Base-by-base conservation (phyloP, 2,888 invertebrate species). In the Xylophagus ater region DNA sequence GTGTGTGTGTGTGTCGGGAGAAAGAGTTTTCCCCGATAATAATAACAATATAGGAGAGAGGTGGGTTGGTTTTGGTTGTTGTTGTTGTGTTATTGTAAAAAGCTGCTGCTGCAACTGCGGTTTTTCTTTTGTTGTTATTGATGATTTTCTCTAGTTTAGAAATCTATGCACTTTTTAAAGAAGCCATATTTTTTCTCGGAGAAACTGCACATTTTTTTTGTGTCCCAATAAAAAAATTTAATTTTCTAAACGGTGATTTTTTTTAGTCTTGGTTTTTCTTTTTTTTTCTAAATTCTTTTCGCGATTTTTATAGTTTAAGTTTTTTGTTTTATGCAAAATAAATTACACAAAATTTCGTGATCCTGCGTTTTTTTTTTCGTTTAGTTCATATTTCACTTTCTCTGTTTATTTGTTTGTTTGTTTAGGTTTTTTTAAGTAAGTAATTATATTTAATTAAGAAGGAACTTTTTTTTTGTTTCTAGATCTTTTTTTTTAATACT, bases 171-270 rank as follows among this genome's bases (percentile, higher is more conserved):
- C 30, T 40, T n/a, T n/a, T n/a, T n/a, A n/a, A n/a, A n/a, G n/a
- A 44, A 44, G 44, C 42, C 45, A 42, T 26, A n/a, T n/a, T n/a
- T n/a, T n/a, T 45, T 45, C 45, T 45, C 45, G 45, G 45, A 45
- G n/a, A n/a, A 45, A 45, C 45, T 42, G 45, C 45, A 45, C 45
- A 45, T 45, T 45, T 45, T 40, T 29, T 33, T n/a, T n/a, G n/a
- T n/a, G n/a, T n/a, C n/a, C n/a, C n/a, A n/a, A n/a, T n/a, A n/a
- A n/a, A n/a, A 28, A 15, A 20, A 28, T 32, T 4, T 6, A 20
- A n/a, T 32, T 24, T 17, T 8, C 6, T 25, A 13, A 21, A 10
- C 12, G 6, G 31, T 15, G 10, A 18, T 32, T 32, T 18, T 32
- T 7, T n/a, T 20, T 20, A n/a, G 10, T 35, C 9, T 35, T 26